These are phyloP conservation scores for Alca torda DNA, from an alignment of 2,797 vertebrate species.

Conservation along the genomic window DNA sequence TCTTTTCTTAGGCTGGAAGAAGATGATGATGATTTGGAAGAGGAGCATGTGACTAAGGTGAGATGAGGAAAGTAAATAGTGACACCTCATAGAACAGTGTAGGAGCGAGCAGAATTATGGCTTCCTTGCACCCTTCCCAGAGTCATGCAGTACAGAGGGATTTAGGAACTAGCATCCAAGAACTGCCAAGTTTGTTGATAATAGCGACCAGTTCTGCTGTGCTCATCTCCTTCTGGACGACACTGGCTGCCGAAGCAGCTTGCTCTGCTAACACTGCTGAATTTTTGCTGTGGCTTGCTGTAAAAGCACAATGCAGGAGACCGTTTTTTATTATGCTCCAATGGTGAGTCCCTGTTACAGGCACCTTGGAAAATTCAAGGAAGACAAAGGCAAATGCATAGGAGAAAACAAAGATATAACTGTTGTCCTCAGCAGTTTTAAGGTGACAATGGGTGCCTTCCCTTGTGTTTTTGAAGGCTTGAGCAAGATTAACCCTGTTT, in stretches of 20 bases:
- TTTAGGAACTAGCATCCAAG: background rate
- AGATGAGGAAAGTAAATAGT: background rate
- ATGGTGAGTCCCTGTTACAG: background rate
- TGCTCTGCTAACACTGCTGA: background rate
- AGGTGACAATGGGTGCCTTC: background rate
- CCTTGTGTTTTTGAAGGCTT: background rate
- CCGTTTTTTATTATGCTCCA: background rate
- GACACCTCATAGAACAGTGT: background rate
- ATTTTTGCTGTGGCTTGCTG: constrained; percentile 18
- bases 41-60: constrained; percentile 94
- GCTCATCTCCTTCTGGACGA: background rate
- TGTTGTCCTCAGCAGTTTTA: background rate
- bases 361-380: background rate
- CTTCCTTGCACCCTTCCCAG: background rate
- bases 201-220: background rate
- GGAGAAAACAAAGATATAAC: background rate
- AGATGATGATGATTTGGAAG: constrained; percentile 87
- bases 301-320: background rate
- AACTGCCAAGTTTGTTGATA: background rate
- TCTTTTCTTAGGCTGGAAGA: constrained; percentile 78
- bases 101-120: background rate
- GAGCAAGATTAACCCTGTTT: background rate
- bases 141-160: background rate
- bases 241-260: background rate
- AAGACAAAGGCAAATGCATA: background rate